These are phyloP conservation scores for Palythoa heliodiscus DNA, from an alignment of 92 coral and sea anemone genomes.

Conservation along the genomic window DNA sequence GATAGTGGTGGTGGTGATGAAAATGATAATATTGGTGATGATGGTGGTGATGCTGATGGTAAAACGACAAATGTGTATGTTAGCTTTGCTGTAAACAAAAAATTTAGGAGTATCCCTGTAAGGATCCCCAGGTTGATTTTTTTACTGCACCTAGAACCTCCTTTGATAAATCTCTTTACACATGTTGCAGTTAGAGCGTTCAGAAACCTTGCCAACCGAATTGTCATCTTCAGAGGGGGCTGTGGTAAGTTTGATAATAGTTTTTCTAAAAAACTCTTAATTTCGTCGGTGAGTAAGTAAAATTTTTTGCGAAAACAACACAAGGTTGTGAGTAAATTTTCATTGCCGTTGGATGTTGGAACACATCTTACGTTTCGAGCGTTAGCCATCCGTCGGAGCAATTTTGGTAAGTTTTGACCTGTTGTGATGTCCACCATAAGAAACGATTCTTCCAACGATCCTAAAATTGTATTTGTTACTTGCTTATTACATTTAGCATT, in stretches of 20 bases:
- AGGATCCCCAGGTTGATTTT: not conserved
- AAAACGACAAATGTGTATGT: not conserved
- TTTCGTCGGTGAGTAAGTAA: too few species aligned
- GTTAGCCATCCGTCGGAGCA: too few species aligned
- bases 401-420: constrained; percentile 12
- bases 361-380: too few species aligned
- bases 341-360: too few species aligned
- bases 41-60: not conserved
- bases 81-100: not conserved
- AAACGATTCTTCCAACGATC: too few species aligned
- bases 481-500: too few species aligned
- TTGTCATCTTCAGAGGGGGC: not conserved
- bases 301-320: too few species aligned
- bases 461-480: too few species aligned
- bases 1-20: not conserved
- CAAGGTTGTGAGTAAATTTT: too few species aligned
- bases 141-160: not conserved
- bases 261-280: too few species aligned
- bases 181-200: constrained; percentile 20
- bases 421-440: not conserved
- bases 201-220: constrained; percentile 32
- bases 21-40: not conserved
- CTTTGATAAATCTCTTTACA: not conserved
- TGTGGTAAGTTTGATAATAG: constrained; percentile 5
- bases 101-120: not conserved